A percentile compares a stretch with the other conserved stretches of the same genome.
phyloP scores from a whole-genome alignment of 2,888 invertebrate species.

The Dexiosoma caninum region DNA sequence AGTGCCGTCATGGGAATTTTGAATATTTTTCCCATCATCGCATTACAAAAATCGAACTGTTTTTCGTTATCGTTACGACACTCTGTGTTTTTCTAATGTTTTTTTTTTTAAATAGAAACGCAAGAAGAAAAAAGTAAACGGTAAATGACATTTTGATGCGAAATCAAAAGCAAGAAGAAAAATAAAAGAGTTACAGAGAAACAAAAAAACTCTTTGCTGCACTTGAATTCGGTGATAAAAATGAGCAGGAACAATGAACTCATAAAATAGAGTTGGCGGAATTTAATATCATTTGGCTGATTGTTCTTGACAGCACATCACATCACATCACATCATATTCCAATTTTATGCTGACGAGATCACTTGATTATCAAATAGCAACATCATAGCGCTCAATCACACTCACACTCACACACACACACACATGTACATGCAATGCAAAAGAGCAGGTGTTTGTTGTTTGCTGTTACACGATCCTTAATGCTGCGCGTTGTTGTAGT shows the following conservation, averaged over 20 bases:
- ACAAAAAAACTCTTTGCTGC: constrained; percentile 9
- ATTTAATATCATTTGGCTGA: constrained; percentile 52
- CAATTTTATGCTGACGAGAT: constrained; percentile 23
- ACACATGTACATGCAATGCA: background rate
- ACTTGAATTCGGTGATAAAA: too few species aligned
- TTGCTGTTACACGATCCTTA: constrained; percentile 26
- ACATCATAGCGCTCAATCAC: background rate
- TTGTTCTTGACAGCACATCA: constrained; percentile 56
- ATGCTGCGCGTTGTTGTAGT: background rate
- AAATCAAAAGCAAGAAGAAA: constrained; percentile 1
- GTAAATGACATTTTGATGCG: constrained; percentile 47
- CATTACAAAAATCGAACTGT: constrained; percentile 39
- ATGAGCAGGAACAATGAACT: constrained; percentile 15
- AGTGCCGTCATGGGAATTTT: constrained; percentile 32
- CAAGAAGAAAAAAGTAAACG: constrained; percentile 21
- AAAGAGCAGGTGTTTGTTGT: constrained; percentile 50
- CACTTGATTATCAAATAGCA: constrained; percentile 46
- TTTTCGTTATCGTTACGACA: constrained; percentile 4
- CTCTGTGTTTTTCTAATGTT: background rate
- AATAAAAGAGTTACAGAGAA: constrained; percentile 30
- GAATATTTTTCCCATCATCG: constrained; percentile 34
- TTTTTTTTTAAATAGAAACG: background rate
- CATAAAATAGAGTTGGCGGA: constrained; percentile 40
- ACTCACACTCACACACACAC: background rate
- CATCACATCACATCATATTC: constrained; percentile 39